Conservation (phyloP, 2,888 invertebrate genomes). For the Trypoxylon attenuatum region DNA sequence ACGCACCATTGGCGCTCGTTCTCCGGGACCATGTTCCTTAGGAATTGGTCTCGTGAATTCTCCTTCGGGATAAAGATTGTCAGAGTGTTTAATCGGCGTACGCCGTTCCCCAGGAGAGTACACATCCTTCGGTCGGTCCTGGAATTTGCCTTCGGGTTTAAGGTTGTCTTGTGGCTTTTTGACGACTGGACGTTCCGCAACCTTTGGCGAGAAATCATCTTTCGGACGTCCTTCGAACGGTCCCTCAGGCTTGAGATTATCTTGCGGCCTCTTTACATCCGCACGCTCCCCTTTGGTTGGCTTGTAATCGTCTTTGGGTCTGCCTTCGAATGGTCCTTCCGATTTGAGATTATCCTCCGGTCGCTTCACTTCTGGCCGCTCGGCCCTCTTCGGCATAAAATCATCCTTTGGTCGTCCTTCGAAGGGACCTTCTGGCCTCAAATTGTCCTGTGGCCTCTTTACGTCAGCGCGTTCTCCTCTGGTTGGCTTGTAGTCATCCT, state of each 20-base stretch:
- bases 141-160: slow-evolving; percentile 70
- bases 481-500: slow-evolving; percentile 61
- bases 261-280: slow-evolving; percentile 71
- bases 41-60: slow-evolving; percentile 74
- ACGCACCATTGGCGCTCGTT: slow-evolving; percentile 70
- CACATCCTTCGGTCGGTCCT: slow-evolving; percentile 51
- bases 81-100: slow-evolving; percentile 65
- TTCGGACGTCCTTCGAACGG: slow-evolving; percentile 73
- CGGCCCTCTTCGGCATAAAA: slow-evolving; percentile 67
- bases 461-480: slow-evolving; percentile 69
- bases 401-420: slow-evolving; percentile 69
- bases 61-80: slow-evolving; percentile 76
- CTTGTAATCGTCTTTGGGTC: slow-evolving; percentile 74
- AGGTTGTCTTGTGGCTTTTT: slow-evolving; percentile 77
- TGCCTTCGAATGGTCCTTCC: slow-evolving; percentile 73
- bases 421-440: slow-evolving; percentile 79
- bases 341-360: slow-evolving; percentile 78
- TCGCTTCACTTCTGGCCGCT: slow-evolving; percentile 72
- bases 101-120: slow-evolving; percentile 72
- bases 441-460: slow-evolving; percentile 67
- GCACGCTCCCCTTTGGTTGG: slow-evolving; percentile 68
- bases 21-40: slow-evolving; percentile 75
- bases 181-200: slow-evolving; percentile 76
- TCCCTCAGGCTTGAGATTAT: slow-evolving; percentile 74
- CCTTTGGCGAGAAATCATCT: slow-evolving; percentile 56